These are phyloP conservation scores for Micrastur ruficollis DNA, from an alignment of 2,797 vertebrate genomes.

Conservation along the genomic window DNA sequence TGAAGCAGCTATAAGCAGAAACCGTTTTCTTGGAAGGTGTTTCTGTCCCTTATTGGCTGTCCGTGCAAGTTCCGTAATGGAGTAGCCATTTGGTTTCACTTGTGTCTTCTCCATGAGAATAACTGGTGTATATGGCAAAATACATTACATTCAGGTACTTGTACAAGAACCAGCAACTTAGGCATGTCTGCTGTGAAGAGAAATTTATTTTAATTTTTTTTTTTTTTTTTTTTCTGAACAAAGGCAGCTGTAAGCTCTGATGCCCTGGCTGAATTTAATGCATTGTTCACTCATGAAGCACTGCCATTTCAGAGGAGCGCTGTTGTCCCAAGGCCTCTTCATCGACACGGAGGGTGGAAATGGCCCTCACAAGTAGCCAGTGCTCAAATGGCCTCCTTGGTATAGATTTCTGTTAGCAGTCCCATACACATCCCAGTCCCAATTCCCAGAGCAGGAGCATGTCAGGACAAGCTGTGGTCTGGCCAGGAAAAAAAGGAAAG, in stretches of 20 bases:
- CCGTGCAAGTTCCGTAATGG: not conserved
- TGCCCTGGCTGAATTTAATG: not conserved
- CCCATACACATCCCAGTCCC: not conserved
- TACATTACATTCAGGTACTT: not conserved
- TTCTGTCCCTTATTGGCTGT: not conserved
- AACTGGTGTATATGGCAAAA: not conserved
- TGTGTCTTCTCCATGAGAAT: not conserved
- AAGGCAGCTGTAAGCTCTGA: not conserved
- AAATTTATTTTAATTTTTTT: not conserved
- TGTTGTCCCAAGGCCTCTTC: not conserved
- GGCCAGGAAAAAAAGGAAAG: not conserved
- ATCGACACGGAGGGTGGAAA: not conserved
- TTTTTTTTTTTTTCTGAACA: not conserved
- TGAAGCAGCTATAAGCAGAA: not conserved
- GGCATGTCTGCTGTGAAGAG: not conserved
- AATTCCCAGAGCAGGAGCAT: constrained; percentile 28
- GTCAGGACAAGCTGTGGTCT: constrained; percentile 36
- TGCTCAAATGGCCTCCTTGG: not conserved
- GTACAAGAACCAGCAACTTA: not conserved
- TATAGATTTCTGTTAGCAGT: not conserved
- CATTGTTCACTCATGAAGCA: not conserved
- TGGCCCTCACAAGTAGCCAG: not conserved
- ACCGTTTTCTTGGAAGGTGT: not conserved
- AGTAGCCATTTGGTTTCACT: not conserved
- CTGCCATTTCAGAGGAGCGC: not conserved